A percentile compares a stretch with the other conserved stretches of the same genome.
Evolutionary conservation across 2,113 vertebrate genomes (phyloP).

Genomic region (Oncorhynchus tshawytscha): DNA sequence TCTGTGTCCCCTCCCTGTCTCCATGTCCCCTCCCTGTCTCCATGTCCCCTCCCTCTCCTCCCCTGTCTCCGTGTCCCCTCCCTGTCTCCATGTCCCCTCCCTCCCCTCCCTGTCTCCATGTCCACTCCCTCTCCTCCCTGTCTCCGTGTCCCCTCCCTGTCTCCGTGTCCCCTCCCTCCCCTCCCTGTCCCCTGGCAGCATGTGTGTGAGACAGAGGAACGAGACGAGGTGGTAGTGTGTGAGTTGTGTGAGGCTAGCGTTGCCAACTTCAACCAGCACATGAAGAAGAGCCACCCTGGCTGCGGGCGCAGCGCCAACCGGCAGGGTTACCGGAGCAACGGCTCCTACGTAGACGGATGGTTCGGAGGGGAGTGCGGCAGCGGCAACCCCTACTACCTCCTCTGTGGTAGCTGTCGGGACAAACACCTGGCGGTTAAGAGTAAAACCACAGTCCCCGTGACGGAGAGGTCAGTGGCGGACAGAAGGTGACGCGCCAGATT

Average conservation of each 20-base stretch:
- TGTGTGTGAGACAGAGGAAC: constrained; percentile 93
- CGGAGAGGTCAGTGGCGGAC: constrained; percentile 80
- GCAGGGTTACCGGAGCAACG: constrained; percentile 96
- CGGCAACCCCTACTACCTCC: constrained; percentile 93
- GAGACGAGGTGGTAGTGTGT: constrained; percentile 94
- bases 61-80: no score
- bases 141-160: not conserved
- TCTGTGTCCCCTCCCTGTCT: no score
- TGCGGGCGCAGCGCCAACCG: constrained; percentile 95
- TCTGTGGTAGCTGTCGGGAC: constrained; percentile 91
- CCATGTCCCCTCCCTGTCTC: no score
- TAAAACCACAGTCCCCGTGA: constrained; percentile 82
- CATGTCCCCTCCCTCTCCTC: no score
- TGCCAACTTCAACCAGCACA: constrained; percentile 96
- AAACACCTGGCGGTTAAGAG: constrained; percentile 91
- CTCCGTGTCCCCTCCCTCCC: not conserved
- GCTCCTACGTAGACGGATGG: constrained; percentile 97
- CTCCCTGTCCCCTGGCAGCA: constrained; percentile 73
- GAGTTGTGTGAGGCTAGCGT: constrained; percentile 93
- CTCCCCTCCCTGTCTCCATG: constrained; percentile 2
- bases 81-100: not conserved
- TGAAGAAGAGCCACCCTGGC: constrained; percentile 96
- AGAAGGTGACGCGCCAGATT: no score
- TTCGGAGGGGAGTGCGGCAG: constrained; percentile 97
- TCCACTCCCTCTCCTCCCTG: not conserved